phyloP scores from a whole-genome alignment of 2,113 vertebrate genomes.

The Trachemys scripta region DNA sequence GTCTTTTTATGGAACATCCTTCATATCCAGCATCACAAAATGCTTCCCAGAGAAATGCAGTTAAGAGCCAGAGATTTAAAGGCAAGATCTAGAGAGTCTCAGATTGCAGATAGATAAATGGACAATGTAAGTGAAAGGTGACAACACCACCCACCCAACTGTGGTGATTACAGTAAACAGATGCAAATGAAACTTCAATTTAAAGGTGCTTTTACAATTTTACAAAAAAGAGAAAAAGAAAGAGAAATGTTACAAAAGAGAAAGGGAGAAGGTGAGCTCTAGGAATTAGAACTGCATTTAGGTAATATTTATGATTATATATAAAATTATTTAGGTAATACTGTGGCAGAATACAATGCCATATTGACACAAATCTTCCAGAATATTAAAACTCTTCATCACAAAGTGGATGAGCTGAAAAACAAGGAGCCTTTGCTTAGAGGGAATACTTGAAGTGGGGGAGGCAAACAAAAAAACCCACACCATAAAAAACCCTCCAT shows the following conservation, averaged over 20 bases:
- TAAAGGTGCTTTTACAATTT: background rate
- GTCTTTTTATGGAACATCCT: background rate
- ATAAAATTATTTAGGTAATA: background rate
- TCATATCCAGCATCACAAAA: background rate
- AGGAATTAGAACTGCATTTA: background rate
- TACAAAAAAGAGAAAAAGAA: background rate
- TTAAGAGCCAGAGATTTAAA: constrained; percentile 7
- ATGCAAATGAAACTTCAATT: constrained; percentile 14
- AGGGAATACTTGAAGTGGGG: background rate
- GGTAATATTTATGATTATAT: background rate
- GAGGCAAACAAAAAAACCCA: background rate
- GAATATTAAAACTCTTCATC: background rate
- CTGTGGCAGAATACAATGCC: background rate
- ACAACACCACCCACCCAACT: background rate
- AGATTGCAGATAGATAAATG: background rate
- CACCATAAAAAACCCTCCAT: background rate
- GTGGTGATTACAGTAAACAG: background rate
- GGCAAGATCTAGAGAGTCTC: background rate
- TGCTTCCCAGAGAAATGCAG: background rate
- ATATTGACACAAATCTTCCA: background rate
- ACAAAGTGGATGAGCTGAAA: background rate
- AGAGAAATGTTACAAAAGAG: background rate
- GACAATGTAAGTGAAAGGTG: background rate
- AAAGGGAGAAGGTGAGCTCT: background rate
- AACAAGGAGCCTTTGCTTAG: background rate